A percentile compares a stretch with the other conserved stretches of the same genome.
These are phyloP conservation scores for Microctenopoma lineatum DNA, from an alignment of 2,797 vertebrate species.

Conservation along the genomic window DNA sequence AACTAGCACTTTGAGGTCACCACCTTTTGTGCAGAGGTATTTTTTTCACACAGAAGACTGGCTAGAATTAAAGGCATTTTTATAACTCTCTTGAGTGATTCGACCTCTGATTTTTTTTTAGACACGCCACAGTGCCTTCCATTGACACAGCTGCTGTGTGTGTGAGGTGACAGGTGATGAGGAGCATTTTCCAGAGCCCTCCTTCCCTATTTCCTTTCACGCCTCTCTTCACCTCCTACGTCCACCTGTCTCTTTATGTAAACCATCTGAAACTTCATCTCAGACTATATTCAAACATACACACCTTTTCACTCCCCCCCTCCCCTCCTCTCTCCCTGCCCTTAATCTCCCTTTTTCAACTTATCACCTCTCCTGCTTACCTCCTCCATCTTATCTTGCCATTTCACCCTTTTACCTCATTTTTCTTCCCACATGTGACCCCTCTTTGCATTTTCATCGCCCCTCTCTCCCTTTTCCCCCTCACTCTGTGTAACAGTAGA, in stretches of 20 bases:
- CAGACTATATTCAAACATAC: constrained; percentile 29
- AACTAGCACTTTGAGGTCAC: constrained; percentile 57
- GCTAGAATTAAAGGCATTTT: constrained; percentile 56
- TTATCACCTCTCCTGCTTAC: constrained; percentile 49
- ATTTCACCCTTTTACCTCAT: constrained; percentile 60
- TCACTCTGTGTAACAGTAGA: constrained; percentile 76
- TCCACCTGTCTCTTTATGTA: constrained; percentile 68
- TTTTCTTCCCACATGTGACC: constrained; percentile 19
- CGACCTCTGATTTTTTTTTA: constrained; percentile 59
- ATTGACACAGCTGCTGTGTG: constrained; percentile 69
- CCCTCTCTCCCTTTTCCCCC: constrained; percentile 23
- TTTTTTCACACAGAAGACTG: constrained; percentile 20
- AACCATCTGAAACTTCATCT: constrained; percentile 52
- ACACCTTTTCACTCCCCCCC: constrained; percentile 18
- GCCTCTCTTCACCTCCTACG: constrained; percentile 22
- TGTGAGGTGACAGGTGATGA: constrained; percentile 73
- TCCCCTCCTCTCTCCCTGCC: constrained; percentile 13
- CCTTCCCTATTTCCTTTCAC: constrained; percentile 8
- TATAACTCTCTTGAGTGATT: constrained; percentile 51
- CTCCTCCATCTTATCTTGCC: constrained; percentile 52
- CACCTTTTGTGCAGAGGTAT: constrained; percentile 53
- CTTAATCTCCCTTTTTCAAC: constrained; percentile 35
- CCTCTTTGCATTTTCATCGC: constrained; percentile 33
- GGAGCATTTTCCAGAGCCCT: constrained; percentile 67
- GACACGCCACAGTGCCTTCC: constrained; percentile 26